Base-by-base conservation (phyloP, 64 coral and sea anemone species). In the Orbicella faveolata region DNA sequence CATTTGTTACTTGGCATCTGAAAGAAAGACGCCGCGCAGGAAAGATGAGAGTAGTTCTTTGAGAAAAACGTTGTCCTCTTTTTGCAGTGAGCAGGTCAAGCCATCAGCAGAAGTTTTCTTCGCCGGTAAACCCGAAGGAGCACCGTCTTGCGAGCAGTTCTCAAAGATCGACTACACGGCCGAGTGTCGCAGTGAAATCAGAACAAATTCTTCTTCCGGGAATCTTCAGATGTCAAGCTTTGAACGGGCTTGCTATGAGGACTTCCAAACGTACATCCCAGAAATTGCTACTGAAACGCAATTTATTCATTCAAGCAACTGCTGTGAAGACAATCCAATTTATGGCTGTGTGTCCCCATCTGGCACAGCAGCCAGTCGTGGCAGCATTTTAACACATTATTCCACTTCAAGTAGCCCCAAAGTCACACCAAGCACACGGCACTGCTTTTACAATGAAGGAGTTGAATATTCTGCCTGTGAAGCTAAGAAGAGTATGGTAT, bases 171-270 rank as follows among this genome's bases (percentile, higher is more conserved):
- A 73, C 6, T 30, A 23, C 23, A 66, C 21, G 23, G 21, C 25
- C 18, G 82, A n/a, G 21, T n/a, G 64, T 67, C 65, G 66, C 65
- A 44, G 82, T 81, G 79, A 63, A 18, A 26, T 55, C 10, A 85
- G 5, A 72, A 48, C 65, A 15, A 73, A 66, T 13, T 19, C 72
- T 37, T 14, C 82, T 37, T 44, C 35, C 41, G 82, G 64, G 15
- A 85, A 1, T 44, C 82, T 23, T 36, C 82, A 85, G 34, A 85
- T 85, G 82, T 85, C 82, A 52, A 52, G 82, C 21, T 72, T 92
- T 79, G 90, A 92, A 61, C 90, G 86, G 67, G 90, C 84, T 18
- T 92, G 83, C 20, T 66, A 87, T 35, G 90, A 92, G 77, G 90
- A 92, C 66, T 92, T 92, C 55, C 77, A 87, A 37, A 87, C 75